Percentiles rank a stretch among this genome's conserved stretches.
phyloP scores from a whole-genome alignment of 2,113 vertebrate species.

The Ochotona princeps region DNA sequence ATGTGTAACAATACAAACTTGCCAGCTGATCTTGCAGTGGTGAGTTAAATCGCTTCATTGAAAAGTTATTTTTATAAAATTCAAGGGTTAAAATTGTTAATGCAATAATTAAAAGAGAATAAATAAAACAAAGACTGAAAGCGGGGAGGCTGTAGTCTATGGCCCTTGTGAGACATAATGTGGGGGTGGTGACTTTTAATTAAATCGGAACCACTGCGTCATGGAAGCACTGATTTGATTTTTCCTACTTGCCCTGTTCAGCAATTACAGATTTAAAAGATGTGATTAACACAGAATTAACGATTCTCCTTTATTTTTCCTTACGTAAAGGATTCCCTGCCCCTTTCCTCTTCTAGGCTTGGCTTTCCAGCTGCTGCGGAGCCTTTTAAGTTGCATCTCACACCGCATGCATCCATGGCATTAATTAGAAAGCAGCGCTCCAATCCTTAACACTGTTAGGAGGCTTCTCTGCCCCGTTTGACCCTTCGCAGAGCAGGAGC shows the following conservation, averaged over 20 bases:
- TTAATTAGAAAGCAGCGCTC: conserved; percentile 74
- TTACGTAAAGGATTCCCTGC: conserved; percentile 59
- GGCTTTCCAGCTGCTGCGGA: conserved; percentile 62
- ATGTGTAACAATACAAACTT: background rate
- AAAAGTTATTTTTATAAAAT: background rate
- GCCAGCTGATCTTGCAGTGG: background rate
- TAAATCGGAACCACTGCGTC: conserved; percentile 43
- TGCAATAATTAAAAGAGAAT: conserved; percentile 45
- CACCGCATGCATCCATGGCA: conserved; percentile 65
- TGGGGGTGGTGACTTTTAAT: conserved; percentile 36
- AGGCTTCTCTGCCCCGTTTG: conserved; percentile 13
- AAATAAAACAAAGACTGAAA: background rate
- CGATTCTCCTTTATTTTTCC: conserved; percentile 75
- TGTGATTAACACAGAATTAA: conserved; percentile 79
- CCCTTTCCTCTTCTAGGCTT: background rate
- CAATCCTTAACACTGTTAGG: conserved; percentile 74
- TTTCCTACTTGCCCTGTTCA: conserved; percentile 52
- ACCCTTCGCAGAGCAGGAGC: conserved; percentile 60
- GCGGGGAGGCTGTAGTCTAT: background rate
- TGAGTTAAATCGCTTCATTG: background rate
- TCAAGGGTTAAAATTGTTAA: background rate
- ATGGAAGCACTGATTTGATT: background rate
- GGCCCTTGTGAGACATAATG: background rate
- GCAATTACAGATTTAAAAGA: conserved; percentile 66
- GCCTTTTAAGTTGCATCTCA: conserved; percentile 73